Conservation (phyloP, 1,140 invertebrate genomes). For the Drosophila serrata region DNA sequence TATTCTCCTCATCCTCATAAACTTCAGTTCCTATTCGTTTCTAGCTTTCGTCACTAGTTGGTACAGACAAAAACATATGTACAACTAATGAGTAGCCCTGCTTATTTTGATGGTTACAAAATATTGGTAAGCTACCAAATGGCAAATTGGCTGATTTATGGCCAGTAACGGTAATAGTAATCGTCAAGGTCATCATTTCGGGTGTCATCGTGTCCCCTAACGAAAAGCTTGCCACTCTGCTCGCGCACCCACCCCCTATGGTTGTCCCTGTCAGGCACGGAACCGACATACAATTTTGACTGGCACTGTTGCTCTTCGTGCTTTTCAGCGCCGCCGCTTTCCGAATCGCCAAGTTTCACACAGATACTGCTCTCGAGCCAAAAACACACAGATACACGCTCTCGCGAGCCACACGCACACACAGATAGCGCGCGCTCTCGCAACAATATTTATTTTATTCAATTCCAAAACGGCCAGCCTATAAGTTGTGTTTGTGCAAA, state of each 20-base stretch:
- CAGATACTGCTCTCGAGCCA: slow-evolving; percentile 26
- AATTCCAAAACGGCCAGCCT: slow-evolving; percentile 47
- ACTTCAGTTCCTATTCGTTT: too few relatives aligned
- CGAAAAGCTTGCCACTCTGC: slow-evolving; percentile 14
- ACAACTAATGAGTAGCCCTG: neutral
- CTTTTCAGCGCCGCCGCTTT: slow-evolving; percentile 29
- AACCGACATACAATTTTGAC: neutral
- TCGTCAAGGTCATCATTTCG: slow-evolving; percentile 25
- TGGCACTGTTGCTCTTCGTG: slow-evolving; percentile 17
- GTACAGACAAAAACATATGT: neutral
- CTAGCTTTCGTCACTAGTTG: neutral
- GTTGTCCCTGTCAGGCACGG: slow-evolving; percentile 23
- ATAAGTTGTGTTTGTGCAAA: slow-evolving; percentile 53
- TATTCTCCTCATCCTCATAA: too few relatives aligned
- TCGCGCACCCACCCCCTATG: neutral
- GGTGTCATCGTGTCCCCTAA: slow-evolving; percentile 24
- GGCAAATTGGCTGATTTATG: slow-evolving; percentile 14
- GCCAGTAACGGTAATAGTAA: slow-evolving; percentile 20
- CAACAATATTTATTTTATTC: slow-evolving; percentile 50
- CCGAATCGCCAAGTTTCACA: slow-evolving; percentile 24
- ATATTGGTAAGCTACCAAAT: slow-evolving; percentile 3
- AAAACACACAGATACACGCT: slow-evolving; percentile 13
- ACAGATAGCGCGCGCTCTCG: slow-evolving; percentile 3
- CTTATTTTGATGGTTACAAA: neutral
- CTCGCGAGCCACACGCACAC: slow-evolving; percentile 4